These are phyloP conservation scores for Minunthozetes semirufus DNA, from an alignment of 2,888 invertebrate genomes.

Conservation along the genomic window DNA sequence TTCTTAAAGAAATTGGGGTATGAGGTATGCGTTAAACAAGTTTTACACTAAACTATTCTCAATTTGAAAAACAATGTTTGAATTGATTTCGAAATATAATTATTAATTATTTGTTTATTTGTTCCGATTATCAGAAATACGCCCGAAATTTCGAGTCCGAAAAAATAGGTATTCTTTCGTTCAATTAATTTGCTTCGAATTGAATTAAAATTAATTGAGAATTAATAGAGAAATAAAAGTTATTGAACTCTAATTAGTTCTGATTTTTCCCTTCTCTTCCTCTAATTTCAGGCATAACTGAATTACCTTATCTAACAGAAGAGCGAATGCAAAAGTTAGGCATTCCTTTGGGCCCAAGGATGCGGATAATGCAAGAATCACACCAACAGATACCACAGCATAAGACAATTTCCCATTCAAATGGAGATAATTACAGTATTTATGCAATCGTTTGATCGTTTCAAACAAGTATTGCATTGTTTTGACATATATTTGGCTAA, in stretches of 20 bases:
- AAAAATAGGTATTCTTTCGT: conserved; percentile 49
- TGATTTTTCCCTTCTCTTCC: background rate
- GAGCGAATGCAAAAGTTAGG: conserved; percentile 78
- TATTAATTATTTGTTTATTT: conserved; percentile 11
- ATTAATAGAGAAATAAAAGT: background rate
- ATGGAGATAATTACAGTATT: conserved; percentile 26
- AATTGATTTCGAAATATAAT: background rate
- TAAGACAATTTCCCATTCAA: background rate
- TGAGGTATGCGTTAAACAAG: conserved; percentile 56
- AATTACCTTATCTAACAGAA: conserved; percentile 81
- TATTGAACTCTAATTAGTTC: background rate
- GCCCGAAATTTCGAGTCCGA: conserved; percentile 73
- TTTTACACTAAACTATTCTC: background rate
- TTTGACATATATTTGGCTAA: background rate
- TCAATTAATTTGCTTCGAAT: background rate
- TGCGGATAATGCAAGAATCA: conserved; percentile 80
- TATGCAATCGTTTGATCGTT: conserved; percentile 31
- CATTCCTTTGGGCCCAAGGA: conserved; percentile 78
- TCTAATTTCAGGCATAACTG: conserved; percentile 67
- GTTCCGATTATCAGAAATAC: conserved; percentile 64
- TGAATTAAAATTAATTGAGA: background rate
- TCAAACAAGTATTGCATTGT: background rate
- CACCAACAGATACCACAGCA: conserved; percentile 9
- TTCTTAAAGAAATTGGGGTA: conserved; percentile 85
- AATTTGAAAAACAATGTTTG: background rate